Base-by-base conservation (phyloP, 2,797 vertebrate genomes). In the Pogonophryne albipinna region DNA sequence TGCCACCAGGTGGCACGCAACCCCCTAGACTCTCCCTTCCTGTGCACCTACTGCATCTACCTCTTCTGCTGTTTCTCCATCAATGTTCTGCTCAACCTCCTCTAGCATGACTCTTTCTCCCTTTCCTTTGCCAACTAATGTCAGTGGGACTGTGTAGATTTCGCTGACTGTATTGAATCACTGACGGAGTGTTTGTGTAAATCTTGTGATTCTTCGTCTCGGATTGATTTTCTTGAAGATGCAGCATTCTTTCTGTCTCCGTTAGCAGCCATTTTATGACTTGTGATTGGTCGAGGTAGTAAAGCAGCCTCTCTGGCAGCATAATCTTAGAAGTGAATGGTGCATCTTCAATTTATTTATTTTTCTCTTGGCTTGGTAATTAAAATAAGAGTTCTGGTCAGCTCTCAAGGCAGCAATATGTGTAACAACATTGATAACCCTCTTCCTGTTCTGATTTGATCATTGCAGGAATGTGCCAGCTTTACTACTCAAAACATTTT, bases 1-100 rank as follows among this genome's bases (percentile, higher is more conserved):
- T 96, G 96, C 95, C 96, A 96, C 85, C 97, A 97, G 83, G 90
- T 97, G 92, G 95, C 95, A 76, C 97, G 94, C 87, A 95, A 96
- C 82, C 97, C 96, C 86, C 86, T 97, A 95, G 96, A 97, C 93
- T 97, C 94, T 86, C 97, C 96, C 95, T 98, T 98, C 94, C 94
- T 98, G 94, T 96, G 95, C 83, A 87, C 88, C 84, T 95, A 95
- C 91, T 96, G 94, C 91, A 76, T 95, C 88, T 96, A 94, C 92
- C 89, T 95, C 71, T 80, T 95, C 85, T 95, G 94, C 93, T 96
- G 93, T 92, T 90, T 95, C 88, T 89, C 92, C 87, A 87, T 95
- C 84, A 94, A 94, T 86, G 82, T 92, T 80, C 91, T 95, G 85
- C 90, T 95, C 90, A 89, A 82, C 92, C 89, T 93, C 76, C 83